phyloP scores from a whole-genome alignment of 2,888 invertebrate genomes.

The Trachelus iudaicus region DNA sequence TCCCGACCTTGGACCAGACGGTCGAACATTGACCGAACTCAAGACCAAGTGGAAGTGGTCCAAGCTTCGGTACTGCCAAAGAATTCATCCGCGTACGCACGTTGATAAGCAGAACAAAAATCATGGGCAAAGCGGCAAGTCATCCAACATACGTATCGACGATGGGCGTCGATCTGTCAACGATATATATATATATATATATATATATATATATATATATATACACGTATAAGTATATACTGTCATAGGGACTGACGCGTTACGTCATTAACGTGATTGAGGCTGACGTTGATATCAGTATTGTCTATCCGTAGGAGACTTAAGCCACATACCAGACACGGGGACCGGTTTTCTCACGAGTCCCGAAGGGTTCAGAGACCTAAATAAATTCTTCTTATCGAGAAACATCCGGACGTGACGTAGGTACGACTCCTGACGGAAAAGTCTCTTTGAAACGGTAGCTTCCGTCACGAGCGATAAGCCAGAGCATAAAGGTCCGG shows the following conservation, averaged over 20 bases:
- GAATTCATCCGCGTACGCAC: not conserved
- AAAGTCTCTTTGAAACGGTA: not conserved
- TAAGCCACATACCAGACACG: constrained; percentile 19
- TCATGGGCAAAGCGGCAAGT: not conserved
- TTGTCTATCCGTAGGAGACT: not conserved
- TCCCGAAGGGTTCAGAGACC: constrained; percentile 27
- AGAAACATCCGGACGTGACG: constrained; percentile 19
- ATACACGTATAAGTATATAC: not conserved
- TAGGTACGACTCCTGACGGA: not conserved
- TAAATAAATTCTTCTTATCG: constrained; percentile 23
- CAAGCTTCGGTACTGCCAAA: not conserved
- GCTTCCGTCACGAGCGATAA: not conserved
- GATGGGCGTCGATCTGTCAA: not conserved
- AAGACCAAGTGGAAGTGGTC: not conserved
- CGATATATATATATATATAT: not conserved
- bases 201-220: too few relatives aligned
- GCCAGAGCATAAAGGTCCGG: not conserved
- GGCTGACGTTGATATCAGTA: not conserved
- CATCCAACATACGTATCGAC: not conserved
- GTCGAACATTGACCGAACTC: not conserved
- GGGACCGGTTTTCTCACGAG: constrained; percentile 28
- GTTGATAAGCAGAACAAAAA: not conserved
- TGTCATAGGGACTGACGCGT: not conserved
- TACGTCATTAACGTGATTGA: not conserved
- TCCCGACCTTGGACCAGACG: not conserved